Percentiles rank a stretch among this genome's conserved stretches.
Evolutionary conservation across 23 tunicate species (phyloP).

Genomic region (Styela clava): DNA sequence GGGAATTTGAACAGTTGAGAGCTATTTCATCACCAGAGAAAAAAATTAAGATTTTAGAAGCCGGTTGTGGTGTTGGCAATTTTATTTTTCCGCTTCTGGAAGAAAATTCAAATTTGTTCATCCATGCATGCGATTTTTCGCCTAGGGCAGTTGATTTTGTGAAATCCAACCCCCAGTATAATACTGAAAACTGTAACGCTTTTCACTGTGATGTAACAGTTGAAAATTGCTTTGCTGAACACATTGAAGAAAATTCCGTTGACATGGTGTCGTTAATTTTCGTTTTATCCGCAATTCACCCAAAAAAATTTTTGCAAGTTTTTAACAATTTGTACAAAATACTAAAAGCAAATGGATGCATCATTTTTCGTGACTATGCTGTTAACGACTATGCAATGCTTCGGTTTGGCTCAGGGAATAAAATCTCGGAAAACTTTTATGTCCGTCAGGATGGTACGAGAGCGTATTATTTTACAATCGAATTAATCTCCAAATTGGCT

Average conservation of each 20-base stretch:
- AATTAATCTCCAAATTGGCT: constrained; percentile 32
- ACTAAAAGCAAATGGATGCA: constrained; percentile 69
- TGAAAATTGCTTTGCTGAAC: constrained; percentile 24
- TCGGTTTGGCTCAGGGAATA: constrained; percentile 77
- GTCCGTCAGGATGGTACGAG: constrained; percentile 97
- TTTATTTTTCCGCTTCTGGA: constrained; percentile 85
- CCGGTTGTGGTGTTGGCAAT: constrained; percentile 98
- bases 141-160: constrained; percentile 84
- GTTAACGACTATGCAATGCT: constrained; percentile 97
- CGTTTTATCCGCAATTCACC: constrained; percentile 93
- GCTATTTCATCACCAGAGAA: not conserved
- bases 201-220: constrained; percentile 69
- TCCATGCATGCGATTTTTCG: constrained; percentile 91
- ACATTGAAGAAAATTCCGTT: constrained; percentile 43
- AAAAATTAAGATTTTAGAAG: constrained; percentile 46
- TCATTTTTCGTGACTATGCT: constrained; percentile 92
- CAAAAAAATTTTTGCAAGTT: constrained; percentile 70
- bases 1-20: constrained; percentile 77
- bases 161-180: constrained; percentile 51
- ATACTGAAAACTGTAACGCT: constrained; percentile 40
- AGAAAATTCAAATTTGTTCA: constrained; percentile 45
- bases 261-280: constrained; percentile 82
- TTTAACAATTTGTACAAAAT: constrained; percentile 59
- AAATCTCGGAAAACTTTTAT: constrained; percentile 84
- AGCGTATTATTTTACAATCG: constrained; percentile 82